Base-by-base conservation (phyloP, 2,797 vertebrate genomes). In the Phoeniculus purpureus region DNA sequence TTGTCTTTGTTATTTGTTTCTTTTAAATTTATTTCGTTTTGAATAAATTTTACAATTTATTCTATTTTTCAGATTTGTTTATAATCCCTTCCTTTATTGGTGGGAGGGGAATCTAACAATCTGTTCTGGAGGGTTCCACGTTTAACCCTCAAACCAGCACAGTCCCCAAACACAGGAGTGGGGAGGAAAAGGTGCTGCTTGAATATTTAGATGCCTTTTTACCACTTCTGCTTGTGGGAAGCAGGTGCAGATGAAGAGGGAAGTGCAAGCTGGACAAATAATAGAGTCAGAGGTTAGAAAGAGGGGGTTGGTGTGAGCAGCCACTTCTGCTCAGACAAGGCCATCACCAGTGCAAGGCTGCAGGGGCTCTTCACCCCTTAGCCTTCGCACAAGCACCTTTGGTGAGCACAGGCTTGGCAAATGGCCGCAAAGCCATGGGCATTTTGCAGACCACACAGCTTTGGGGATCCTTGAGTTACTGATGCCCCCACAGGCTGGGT, bases 261-360 rank as follows among this genome's bases (percentile, higher is more conserved):
- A 65, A 65, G 43, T 0, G 1, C 15, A 65, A 51, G 22, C 51
- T 59, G 56, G 68, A 59, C 45, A 58, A 62, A n/a, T 23, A 71
- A 31, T 8, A 2, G 43, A 66, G 47, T 25, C 54, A 43, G 47
- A 77, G 34, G 26, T 13, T 8, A 21, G 43, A 16, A 55, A 66
- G 79, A 60, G 34, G 5, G 4, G 37, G 45, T 27, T 3, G 0
- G 31, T 9, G 4, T 6, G 34, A 81, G 15, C 0, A 0, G 27
- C 32, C 18, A 3, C 40, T 59, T n/a, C n/a, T 51, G 23, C 14
- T 66, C 1, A 1, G n/a, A 14, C 37, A 26, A 12, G 16, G 19
- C 18, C 16, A 4, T 62, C 15, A 31, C 47, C 25, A 23, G 59
- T 6, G 16, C 47, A 32, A 66, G 34, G 23, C 60, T 26, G 20